Conservation (phyloP, 1,140 invertebrate genomes). For the Procambarus virginalis region DNA sequence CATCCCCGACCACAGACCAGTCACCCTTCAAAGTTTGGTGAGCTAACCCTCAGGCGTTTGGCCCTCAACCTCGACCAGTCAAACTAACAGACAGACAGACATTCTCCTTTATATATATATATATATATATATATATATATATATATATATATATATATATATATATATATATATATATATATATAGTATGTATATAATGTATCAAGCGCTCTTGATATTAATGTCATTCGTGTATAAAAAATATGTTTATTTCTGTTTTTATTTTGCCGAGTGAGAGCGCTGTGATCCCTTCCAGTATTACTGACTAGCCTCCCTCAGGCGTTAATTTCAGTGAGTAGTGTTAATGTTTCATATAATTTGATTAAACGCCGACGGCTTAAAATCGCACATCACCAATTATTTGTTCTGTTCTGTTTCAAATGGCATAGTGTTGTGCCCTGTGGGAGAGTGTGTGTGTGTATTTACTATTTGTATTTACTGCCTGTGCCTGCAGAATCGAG, state of each 20-base stretch:
- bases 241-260: not conserved
- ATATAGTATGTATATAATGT: slow-evolving; percentile 13
- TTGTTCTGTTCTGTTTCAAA: slow-evolving; percentile 14
- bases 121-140: slow-evolving; percentile 7
- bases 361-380: slow-evolving; percentile 38
- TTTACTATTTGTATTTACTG: too few relatives aligned
- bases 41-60: too few relatives aligned
- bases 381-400: slow-evolving; percentile 31
- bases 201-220: not conserved
- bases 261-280: not conserved
- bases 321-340: slow-evolving; percentile 35
- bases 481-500: too few relatives aligned
- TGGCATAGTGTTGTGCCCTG: not conserved
- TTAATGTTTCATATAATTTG: slow-evolving; percentile 52
- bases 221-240: not conserved
- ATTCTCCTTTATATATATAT: not conserved
- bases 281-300: not conserved
- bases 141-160: slow-evolving; percentile 20
- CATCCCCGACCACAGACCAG: too few relatives aligned
- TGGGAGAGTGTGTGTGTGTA: too few relatives aligned
- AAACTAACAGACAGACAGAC: too few relatives aligned
- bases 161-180: slow-evolving; percentile 8
- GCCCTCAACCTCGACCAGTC: too few relatives aligned
- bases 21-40: too few relatives aligned
- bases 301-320: slow-evolving; percentile 11